Base-by-base conservation (phyloP, 2,113 vertebrate genomes). In the Hiodon alosoides region DNA sequence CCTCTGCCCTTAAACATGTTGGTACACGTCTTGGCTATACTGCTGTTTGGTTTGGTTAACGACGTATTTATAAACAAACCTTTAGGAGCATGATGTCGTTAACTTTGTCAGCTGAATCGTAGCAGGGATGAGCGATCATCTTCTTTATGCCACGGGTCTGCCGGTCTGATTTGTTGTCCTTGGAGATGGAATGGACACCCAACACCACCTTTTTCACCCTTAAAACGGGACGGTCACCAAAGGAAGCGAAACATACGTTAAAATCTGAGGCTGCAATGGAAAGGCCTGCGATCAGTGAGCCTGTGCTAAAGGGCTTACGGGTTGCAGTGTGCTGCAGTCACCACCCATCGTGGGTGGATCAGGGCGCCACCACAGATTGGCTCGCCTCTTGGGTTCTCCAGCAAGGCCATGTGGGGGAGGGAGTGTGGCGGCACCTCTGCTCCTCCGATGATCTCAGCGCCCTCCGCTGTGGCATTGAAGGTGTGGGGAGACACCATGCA, bases 21-120 rank as follows among this genome's bases (percentile, higher is more conserved):
- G 31, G 31, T 31, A 31, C 31, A 31, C 31, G 31, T 31, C 31
- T 31, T 31, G 31, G 31, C 31, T 31, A 31, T 31, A 31, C 2
- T 31, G 31, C 31, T 31, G 31, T 0, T 31, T 31, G 31, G 31
- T 31, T 31, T 31, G 31, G 31, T 31, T 31, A 31, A 31, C 2
- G 31, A 31, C 31, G 31, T 31, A 31, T 31, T 31, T 31, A 2
- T 31, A 31, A 31, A 31, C 31, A 31, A 31, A 89, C 89, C 89
- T 88, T 85, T 10, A 90, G 77, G 71, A 90, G 78, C 87, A 83
- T 87, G 66, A 90, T 76, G 79, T 90, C 89, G 55, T 90, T 86
- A 74, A 61, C 77, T 0, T 13, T 67, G 0, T 73, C 58, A 2
- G 0, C 2, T 0, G 0, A 0, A 7, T 83, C 55, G 67, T 76